Evolutionary conservation across 2,113 vertebrate genomes (phyloP).

Genomic region (Carollia perspicillata): DNA sequence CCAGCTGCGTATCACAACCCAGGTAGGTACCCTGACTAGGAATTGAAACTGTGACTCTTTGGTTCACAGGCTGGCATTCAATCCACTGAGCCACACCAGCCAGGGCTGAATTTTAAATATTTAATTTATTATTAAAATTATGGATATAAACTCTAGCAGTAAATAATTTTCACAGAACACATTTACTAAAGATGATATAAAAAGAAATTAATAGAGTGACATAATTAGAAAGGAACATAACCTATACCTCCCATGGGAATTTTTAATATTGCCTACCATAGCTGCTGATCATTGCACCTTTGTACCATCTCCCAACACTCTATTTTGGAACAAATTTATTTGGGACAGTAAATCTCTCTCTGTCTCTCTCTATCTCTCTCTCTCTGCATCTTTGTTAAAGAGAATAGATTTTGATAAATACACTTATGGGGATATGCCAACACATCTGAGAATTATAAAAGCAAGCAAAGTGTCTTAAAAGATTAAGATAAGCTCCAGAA

Average conservation of each 20-base stretch:
- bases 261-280: background rate
- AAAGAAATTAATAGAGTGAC: background rate
- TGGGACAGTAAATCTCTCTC: background rate
- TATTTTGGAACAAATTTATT: background rate
- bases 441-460: background rate
- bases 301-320: background rate
- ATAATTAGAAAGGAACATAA: background rate
- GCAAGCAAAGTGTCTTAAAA: slow-evolving; percentile 4
- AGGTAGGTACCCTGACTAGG: no score
- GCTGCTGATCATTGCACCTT: background rate
- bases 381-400: no score
- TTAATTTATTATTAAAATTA: background rate
- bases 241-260: background rate
- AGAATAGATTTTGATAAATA: background rate
- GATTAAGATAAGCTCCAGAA: slow-evolving; percentile 29
- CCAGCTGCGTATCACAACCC: no score
- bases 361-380: no score
- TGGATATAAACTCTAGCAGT: background rate
- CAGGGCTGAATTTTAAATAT: background rate
- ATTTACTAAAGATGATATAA: background rate
- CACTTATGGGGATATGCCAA: background rate
- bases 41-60: no score
- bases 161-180: background rate
- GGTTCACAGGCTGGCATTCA: no score
- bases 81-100: no score